Base-by-base conservation (phyloP, 2,797 vertebrate species). In the Sebastiscus tertius region DNA sequence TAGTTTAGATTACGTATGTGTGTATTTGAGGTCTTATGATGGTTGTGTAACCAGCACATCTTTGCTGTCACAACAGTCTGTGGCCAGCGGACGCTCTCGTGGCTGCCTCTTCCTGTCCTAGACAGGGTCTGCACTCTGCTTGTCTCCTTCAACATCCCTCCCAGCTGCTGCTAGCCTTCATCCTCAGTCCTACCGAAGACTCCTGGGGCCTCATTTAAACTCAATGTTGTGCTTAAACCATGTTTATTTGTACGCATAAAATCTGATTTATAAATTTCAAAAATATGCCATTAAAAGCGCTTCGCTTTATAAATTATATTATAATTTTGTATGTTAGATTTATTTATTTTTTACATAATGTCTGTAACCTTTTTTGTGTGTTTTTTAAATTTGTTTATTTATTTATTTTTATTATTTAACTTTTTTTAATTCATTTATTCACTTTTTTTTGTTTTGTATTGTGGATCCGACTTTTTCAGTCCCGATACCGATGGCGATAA, bases 51-150 rank as follows among this genome's bases (percentile, higher is more conserved):
- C 78, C 56, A 27, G 20, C 27, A 39, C 49, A 39, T 76, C 20
- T 78, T 60, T 58, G 56, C 64, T 70, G 68, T 86, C 74, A 68
- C 36, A 83, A 78, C 52, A 86, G 73, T 73, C 65, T 63, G 77
- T 39, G 12, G 66, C 22, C 75, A 58, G 64, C 20, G 1, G 79
- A 72, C 14, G 54, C 75, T 81, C 77, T 84, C 72, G 54, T 29
- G 20, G 62, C 56, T 18, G 24, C 56, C 34, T 83, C 79, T 82
- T 86, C 75, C 76, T 80, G 58, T 85, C 75, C 55, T 75, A 33
- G 60, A 55, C 52, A 60, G n/a, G 31, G 62, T 83, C 75, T 62
- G 39, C 39, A 42, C 24, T 49, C 42, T 49, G 18, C 20, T 27
- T 0, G 64, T 67, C 66, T 79, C 63, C 62, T 73, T 46, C 8